Evolutionary conservation across 2,888 invertebrate species (phyloP).

Genomic region (Melieria omissa): DNA sequence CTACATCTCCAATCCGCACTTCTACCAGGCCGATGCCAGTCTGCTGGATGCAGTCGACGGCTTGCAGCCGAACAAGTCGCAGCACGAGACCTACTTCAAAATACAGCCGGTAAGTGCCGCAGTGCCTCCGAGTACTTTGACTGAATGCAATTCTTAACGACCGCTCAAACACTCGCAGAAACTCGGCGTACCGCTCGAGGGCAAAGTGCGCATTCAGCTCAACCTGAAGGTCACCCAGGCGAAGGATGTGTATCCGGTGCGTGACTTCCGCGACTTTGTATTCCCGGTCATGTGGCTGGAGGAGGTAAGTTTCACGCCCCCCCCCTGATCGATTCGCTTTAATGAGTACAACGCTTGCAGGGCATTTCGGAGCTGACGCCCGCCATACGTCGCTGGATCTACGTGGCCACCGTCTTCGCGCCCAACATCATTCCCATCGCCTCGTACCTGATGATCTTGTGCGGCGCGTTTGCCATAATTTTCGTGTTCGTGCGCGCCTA

Average conservation of each 20-base stretch:
- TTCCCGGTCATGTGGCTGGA: conserved; percentile 92
- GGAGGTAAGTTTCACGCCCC: conserved; percentile 70
- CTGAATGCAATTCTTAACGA: not conserved
- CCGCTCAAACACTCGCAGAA: conserved; percentile 70
- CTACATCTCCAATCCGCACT: conserved; percentile 89
- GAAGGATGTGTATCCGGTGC: conserved; percentile 76
- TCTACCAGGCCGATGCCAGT: conserved; percentile 81
- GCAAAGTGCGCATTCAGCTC: conserved; percentile 82
- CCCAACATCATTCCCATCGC: conserved; percentile 77
- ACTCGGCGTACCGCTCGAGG: conserved; percentile 86
- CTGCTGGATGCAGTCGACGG: conserved; percentile 78
- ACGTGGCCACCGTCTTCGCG: conserved; percentile 81
- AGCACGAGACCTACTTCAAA: conserved; percentile 83
- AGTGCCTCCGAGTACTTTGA: not conserved
- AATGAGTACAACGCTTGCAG: conserved; percentile 61
- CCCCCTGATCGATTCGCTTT: not conserved
- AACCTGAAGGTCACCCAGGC: conserved; percentile 84
- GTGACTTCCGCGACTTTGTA: conserved; percentile 81
- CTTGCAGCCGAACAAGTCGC: conserved; percentile 74
- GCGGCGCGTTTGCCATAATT: conserved; percentile 75
- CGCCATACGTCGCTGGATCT: conserved; percentile 84
- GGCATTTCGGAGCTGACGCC: conserved; percentile 83
- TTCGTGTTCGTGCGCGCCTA: conserved; percentile 79
- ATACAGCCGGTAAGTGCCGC: conserved; percentile 78
- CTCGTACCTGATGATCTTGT: conserved; percentile 78